Percentiles rank a stretch among this genome's conserved stretches.
These are phyloP conservation scores for Dasypus novemcinctus DNA, from an alignment of 2,113 vertebrate species.

Conservation along the genomic window DNA sequence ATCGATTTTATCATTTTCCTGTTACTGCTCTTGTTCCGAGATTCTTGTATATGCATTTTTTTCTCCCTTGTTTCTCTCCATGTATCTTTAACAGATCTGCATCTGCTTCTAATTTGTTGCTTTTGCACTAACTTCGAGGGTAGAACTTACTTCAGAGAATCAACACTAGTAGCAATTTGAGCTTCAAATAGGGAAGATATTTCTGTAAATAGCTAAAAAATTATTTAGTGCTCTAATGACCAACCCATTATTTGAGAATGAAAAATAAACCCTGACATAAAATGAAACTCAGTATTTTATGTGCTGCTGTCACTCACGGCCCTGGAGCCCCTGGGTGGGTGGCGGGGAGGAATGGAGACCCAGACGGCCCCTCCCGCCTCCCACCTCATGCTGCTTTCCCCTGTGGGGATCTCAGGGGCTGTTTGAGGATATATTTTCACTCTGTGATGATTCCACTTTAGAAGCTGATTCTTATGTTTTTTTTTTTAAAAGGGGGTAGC, in stretches of 20 bases:
- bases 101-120: not conserved
- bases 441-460: slow-evolving; percentile 79
- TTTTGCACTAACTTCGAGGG: not conserved
- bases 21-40: not conserved
- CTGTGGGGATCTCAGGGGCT: slow-evolving; percentile 81
- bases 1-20: not conserved
- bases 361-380: slow-evolving; percentile 39
- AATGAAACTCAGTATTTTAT: not conserved
- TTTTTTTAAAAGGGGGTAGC: slow-evolving; percentile 73
- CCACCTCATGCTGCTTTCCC: slow-evolving; percentile 79
- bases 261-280: not conserved
- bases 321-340: slow-evolving; percentile 75
- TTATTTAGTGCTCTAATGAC: not conserved
- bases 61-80: not conserved
- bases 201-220: not conserved
- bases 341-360: slow-evolving; percentile 65
- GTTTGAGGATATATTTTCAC: slow-evolving; percentile 81
- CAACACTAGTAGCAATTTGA: not conserved
- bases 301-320: slow-evolving; percentile 55
- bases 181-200: not conserved
- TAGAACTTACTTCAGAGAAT: not conserved
- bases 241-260: not conserved
- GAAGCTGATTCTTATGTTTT: slow-evolving; percentile 72
- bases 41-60: not conserved
- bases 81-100: not conserved